Conservation (phyloP, 2,797 vertebrate genomes). For the Fundulus diaphanus region DNA sequence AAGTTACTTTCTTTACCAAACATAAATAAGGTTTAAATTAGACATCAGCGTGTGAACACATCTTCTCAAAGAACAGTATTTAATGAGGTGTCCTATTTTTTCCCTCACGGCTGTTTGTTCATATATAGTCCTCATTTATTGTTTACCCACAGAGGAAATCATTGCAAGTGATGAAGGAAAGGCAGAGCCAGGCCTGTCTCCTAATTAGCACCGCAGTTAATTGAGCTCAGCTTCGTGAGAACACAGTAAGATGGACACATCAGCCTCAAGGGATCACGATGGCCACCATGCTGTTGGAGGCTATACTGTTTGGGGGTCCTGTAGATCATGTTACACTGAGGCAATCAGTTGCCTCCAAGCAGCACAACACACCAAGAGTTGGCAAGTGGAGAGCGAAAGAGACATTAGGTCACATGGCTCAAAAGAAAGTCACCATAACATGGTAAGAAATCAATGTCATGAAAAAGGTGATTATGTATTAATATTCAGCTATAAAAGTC, state of each 20-base stretch:
- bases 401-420: neutral
- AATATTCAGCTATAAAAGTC: neutral
- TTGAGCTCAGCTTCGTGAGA: slow-evolving; percentile 37
- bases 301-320: slow-evolving; percentile 10
- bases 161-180: slow-evolving; percentile 35
- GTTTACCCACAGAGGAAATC: slow-evolving; percentile 15
- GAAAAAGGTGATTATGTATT: neutral
- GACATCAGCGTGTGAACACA: too few species aligned
- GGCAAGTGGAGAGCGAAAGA: slow-evolving; percentile 1
- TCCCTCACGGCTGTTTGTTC: neutral
- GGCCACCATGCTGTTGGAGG: slow-evolving; percentile 18
- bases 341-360: slow-evolving; percentile 14
- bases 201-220: slow-evolving; percentile 55
- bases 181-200: slow-evolving; percentile 26
- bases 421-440: neutral
- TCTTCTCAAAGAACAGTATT: neutral
- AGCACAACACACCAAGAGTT: slow-evolving; percentile 9
- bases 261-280: slow-evolving; percentile 32
- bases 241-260: slow-evolving; percentile 16
- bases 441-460: neutral
- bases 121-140: neutral
- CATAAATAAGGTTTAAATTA: neutral
- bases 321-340: slow-evolving; percentile 18
- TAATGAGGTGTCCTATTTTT: neutral
- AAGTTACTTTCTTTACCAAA: neutral